Base-by-base conservation (phyloP, 2,797 vertebrate species). In the Macrochelys suwanniensis region DNA sequence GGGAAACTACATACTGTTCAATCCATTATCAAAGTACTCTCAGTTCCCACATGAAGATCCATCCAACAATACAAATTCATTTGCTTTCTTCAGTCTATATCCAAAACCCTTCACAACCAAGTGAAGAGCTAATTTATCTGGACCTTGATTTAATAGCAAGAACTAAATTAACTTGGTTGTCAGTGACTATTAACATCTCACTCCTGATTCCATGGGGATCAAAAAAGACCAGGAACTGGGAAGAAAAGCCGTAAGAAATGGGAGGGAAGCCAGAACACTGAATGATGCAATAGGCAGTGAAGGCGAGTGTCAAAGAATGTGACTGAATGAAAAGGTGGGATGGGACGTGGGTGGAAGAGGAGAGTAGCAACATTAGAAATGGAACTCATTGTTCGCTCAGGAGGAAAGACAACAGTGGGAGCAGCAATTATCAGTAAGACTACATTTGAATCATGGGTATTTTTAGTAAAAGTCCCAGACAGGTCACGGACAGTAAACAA, bases 201-300 rank as follows among this genome's bases (percentile, higher is more conserved):
- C 71, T 92, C 54, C 79, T 92, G 13, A 3, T 7, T 92, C 93
- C 94, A 68, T 1, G 0, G 87, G 74, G 87, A 91, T 45, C 82
- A 84, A 56, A 95, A 59, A 87, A 0, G 19, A 91, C 95, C 85
- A 94, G 91, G 90, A 96, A 94, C 80, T 89, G 82, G 49, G 93
- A 97, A 89, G 87, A 95, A 96, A 97, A 93, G 81, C 94, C 65
- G 0, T 85, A 85, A 87, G 94, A 94, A 94, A 96, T 90, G 85
- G 89, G 51, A 93, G 96, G 94, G 96, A 96, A 97, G 78, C 85
- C 82, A 89, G 91, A 96, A 96, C 88, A 85, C 77, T 85, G 91
- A 92, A 96, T 91, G 95, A 97, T 95, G 92, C 89, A 96, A 94
- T 87, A 97, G 90, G 94, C 94, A 97, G 93, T 84, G 77, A 96